Percentiles rank a stretch among this genome's conserved stretches.
Evolutionary conservation across 2,888 invertebrate species (phyloP).

Genomic region (Linyphia triangularis): DNA sequence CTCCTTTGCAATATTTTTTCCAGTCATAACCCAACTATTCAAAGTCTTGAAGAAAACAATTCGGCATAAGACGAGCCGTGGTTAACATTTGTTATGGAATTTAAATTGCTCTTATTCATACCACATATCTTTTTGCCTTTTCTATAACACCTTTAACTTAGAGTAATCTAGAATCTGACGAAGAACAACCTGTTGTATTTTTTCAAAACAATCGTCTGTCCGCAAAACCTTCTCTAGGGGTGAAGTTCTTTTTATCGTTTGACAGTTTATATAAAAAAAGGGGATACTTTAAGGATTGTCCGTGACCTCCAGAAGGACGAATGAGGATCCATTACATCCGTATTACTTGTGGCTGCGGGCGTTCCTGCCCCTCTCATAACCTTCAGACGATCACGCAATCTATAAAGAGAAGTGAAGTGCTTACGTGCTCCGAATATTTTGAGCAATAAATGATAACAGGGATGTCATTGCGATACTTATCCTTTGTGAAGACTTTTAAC

Average conservation of each 20-base stretch:
- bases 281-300: background rate
- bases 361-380: slow-evolving; percentile 32
- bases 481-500: no score
- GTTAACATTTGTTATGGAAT: no score
- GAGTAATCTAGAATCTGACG: no score
- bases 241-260: background rate
- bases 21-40: no score
- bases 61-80: no score
- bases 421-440: background rate
- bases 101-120: no score
- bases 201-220: background rate
- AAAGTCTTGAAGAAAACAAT: no score
- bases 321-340: slow-evolving; percentile 56
- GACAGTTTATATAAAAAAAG: background rate
- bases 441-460: no score
- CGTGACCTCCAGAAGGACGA: slow-evolving; percentile 65
- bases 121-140: background rate
- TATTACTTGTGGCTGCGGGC: slow-evolving; percentile 40
- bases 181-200: background rate
- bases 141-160: no score
- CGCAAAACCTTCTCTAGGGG: background rate
- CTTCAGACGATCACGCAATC: slow-evolving; percentile 19
- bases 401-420: background rate
- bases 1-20: no score
- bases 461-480: no score